Base-by-base conservation (phyloP, 2,888 invertebrate genomes). In the Malachius bipustulatus region DNA sequence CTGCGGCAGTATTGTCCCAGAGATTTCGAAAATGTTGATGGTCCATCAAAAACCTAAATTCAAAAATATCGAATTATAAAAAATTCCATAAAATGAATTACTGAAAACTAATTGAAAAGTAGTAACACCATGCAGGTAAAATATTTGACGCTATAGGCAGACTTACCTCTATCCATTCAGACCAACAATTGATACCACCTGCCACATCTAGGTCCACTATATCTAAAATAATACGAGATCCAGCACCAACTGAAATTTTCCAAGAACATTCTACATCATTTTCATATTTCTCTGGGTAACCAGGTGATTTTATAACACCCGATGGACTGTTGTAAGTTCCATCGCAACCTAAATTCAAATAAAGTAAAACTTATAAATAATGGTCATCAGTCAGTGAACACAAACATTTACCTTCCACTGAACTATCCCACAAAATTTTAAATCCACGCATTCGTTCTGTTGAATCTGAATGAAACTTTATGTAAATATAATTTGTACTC, bases 221-320 rank as follows among this genome's bases (percentile, higher is more conserved):
- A 3, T 66, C 56, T 1, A 85, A 52, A 39, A 67, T 66, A 30
- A 90, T 67, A n/a, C 64, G 57, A 12, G 82, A 85, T 2, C 89
- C 90, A 14, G 67, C 64, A 41, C 76, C 76, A 0, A 79, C 75
- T 2, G 70, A 66, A 42, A 94, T 78, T 47, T 68, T 77, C 78
- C 89, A 94, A 42, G 73, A 71, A 56, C 93, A 93, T 55, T 82
- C 77, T 0, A 80, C 70, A 44, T 75, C 71, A 34, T 73, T 70
- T 19, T 69, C 63, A 56, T 89, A 90, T 1, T 71, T 61, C 44
- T 73, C 67, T 0, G 93, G 93, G 63, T 91, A 93, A 54, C 82
- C 78, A 1, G 93, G 91, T 1, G 91, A 90, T 4, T 75, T 70
- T 45, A 93, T 76, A 2, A 77, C 70, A 0, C 91, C 93, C 2